phyloP scores from a whole-genome alignment of 1,140 invertebrate species.

The Oscheius sp. region DNA sequence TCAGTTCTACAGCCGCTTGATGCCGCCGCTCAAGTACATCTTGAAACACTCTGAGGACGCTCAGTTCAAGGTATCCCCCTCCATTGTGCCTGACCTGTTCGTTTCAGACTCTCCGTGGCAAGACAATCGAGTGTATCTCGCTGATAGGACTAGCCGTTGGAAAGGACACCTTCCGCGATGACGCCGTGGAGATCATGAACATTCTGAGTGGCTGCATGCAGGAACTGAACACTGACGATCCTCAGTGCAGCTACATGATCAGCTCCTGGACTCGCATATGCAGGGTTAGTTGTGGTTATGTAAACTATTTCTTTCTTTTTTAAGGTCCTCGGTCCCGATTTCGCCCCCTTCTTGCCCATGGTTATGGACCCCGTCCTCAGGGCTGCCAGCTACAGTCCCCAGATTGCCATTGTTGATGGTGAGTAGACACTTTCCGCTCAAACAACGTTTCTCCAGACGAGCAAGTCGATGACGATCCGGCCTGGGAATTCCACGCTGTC shows the following conservation, averaged over 20 bases:
- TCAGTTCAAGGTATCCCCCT: slow-evolving; percentile 15
- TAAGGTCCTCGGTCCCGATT: slow-evolving; percentile 79
- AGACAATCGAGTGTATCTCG: slow-evolving; percentile 97
- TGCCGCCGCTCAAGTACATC: slow-evolving; percentile 95
- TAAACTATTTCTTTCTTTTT: neutral
- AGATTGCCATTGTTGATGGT: slow-evolving; percentile 91
- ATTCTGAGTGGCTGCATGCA: slow-evolving; percentile 25
- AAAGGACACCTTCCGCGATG: slow-evolving; percentile 84
- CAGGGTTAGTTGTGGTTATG: slow-evolving; percentile 67
- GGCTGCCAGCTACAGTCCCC: slow-evolving; percentile 91
- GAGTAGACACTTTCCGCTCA: slow-evolving; percentile 59
- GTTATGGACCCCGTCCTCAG: slow-evolving; percentile 95
- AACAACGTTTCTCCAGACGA: slow-evolving; percentile 60
- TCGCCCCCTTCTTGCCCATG: slow-evolving; percentile 90
- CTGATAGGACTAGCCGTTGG: slow-evolving; percentile 96
- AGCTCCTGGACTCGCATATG: slow-evolving; percentile 98
- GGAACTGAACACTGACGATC: slow-evolving; percentile 81
- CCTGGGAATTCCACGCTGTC: slow-evolving; percentile 95
- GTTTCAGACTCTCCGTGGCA: slow-evolving; percentile 75
- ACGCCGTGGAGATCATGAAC: slow-evolving; percentile 74
- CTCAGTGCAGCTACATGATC: slow-evolving; percentile 87
- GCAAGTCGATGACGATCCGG: slow-evolving; percentile 78
- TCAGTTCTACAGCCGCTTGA: slow-evolving; percentile 70
- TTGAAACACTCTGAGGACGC: slow-evolving; percentile 79
- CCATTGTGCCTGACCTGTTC: neutral